phyloP scores from a whole-genome alignment of 2,797 vertebrate genomes.

The Falco rusticolus region DNA sequence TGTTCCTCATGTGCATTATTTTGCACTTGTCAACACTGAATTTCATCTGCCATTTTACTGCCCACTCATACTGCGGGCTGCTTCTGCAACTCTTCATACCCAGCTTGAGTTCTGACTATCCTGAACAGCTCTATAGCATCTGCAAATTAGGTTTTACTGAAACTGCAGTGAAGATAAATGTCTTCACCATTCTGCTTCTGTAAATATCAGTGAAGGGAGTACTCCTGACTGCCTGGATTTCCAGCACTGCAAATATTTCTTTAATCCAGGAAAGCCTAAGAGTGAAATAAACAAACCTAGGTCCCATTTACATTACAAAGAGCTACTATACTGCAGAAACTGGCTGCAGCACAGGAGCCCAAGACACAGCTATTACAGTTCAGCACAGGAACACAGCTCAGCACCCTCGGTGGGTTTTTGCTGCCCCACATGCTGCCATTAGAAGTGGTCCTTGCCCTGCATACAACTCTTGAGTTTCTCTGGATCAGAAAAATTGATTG shows the following conservation, averaged over 20 bases:
- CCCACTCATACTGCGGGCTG: not conserved
- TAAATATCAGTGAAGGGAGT: conserved; percentile 43
- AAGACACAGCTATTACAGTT: not conserved
- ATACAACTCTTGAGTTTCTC: not conserved
- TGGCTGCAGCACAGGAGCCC: not conserved
- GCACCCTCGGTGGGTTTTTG: not conserved
- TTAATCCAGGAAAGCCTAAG: conserved; percentile 60
- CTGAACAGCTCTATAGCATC: not conserved
- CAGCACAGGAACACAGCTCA: not conserved
- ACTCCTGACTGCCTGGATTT: not conserved
- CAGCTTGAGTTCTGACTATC: conserved; percentile 24
- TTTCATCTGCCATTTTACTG: conserved; percentile 47
- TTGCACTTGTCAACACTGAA: conserved; percentile 23
- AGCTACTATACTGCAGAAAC: conserved; percentile 31
- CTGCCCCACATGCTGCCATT: not conserved
- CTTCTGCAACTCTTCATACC: not conserved
- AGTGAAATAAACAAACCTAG: conserved; percentile 61
- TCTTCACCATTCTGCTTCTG: conserved; percentile 33
- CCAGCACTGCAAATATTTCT: conserved; percentile 34
- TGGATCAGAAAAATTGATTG: conserved; percentile 20
- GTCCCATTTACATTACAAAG: conserved; percentile 62
- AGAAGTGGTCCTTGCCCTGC: not conserved
- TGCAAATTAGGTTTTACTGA: conserved; percentile 33
- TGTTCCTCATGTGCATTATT: conserved; percentile 18
- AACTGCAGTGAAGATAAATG: conserved; percentile 20